A percentile compares a stretch with the other conserved stretches of the same genome.
Conservation (phyloP, 2,888 invertebrate genomes). For the Leptopilina myrica region DNA sequence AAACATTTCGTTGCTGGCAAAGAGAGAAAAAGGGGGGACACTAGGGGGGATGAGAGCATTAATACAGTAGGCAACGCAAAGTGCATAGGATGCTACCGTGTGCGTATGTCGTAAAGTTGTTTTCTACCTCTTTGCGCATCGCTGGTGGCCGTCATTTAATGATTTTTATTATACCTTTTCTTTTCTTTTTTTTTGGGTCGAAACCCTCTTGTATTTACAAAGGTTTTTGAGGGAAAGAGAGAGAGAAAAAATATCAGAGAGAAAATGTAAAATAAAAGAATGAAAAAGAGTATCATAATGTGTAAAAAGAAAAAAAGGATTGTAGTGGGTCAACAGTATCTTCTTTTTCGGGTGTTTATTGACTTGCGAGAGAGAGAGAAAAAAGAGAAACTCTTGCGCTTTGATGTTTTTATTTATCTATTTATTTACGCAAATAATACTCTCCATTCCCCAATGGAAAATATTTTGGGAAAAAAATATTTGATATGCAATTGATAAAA, state of each 20-base stretch:
- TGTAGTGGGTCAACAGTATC: conserved; percentile 27
- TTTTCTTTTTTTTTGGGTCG: not conserved
- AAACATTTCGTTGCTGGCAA: too few species aligned
- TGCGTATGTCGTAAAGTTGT: conserved; percentile 65
- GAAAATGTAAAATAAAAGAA: not conserved
- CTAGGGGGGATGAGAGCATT: conserved; percentile 44
- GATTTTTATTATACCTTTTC: conserved; percentile 29
- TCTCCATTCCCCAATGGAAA: too few species aligned
- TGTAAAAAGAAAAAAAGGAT: conserved; percentile 11
- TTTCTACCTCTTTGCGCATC: conserved; percentile 21
- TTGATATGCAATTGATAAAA: conserved; percentile 6
- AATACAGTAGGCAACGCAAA: conserved; percentile 61
- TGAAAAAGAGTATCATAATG: not conserved
- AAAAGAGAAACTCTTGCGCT: not conserved
- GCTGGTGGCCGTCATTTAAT: conserved; percentile 30
- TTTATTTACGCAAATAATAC: too few species aligned
- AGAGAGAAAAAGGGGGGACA: not conserved
- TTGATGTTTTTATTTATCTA: conserved; percentile 1
- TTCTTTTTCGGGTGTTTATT: conserved; percentile 16
- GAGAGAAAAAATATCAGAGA: conserved; percentile 1
- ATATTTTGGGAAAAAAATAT: not conserved
- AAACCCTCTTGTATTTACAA: conserved; percentile 18
- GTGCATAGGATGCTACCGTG: conserved; percentile 66
- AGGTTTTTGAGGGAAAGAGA: not conserved
- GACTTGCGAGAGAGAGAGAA: not conserved